These are phyloP conservation scores for Pseudotriccus pelzelni DNA, from an alignment of 2,797 vertebrate species.

Conservation along the genomic window DNA sequence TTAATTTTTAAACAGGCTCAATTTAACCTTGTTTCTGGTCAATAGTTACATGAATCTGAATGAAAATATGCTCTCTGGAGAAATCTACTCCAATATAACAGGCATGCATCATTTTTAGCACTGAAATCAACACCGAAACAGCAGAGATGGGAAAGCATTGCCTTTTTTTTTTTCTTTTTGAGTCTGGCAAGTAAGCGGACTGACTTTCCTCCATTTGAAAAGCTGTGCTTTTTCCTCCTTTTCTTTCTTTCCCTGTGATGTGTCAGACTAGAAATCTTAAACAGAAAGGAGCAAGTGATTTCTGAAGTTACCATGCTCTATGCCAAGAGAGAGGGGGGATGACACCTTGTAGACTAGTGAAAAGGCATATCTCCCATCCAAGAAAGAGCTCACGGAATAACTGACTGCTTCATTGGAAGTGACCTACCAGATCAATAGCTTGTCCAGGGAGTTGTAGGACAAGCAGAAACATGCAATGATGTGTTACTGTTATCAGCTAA, in stretches of 20 bases:
- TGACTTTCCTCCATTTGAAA: not conserved
- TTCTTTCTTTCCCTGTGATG: not conserved
- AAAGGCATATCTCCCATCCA: not conserved
- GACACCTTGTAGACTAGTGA: not conserved
- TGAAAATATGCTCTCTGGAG: not conserved
- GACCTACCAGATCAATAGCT: not conserved
- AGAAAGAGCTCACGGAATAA: not conserved
- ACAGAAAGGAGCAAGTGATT: not conserved
- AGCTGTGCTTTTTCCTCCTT: not conserved
- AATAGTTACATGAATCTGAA: constrained; percentile 1
- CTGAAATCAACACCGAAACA: not conserved
- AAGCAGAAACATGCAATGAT: not conserved
- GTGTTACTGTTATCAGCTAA: not conserved
- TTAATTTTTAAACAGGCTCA: constrained; percentile 53
- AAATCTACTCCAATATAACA: not conserved
- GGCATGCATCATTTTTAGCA: not conserved
- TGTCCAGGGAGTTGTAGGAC: not conserved
- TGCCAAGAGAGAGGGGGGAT: not conserved
- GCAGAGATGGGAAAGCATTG: not conserved
- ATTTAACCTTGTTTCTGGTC: constrained; percentile 34
- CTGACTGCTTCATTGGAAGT: not conserved
- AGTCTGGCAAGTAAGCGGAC: not conserved
- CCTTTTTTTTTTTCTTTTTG: not conserved
- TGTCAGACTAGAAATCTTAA: not conserved
- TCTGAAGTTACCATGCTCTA: not conserved